Conservation (phyloP, 1,140 invertebrate genomes). For the Drosophila pallidifrons region DNA sequence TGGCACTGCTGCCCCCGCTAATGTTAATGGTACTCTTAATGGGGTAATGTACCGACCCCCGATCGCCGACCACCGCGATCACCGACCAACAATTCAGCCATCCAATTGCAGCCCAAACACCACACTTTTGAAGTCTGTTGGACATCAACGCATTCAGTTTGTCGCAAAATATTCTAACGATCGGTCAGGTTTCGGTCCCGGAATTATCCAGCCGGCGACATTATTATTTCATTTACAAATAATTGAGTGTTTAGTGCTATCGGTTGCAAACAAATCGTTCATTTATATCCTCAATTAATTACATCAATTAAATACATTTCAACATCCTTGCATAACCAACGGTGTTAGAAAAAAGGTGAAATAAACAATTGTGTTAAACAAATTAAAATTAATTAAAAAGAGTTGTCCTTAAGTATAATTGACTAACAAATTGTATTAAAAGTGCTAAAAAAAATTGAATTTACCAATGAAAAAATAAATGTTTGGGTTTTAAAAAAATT, state of each 20-base stretch:
- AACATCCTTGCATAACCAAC: slow-evolving; percentile 42
- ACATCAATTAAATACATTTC: slow-evolving; percentile 11
- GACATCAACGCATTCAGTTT: slow-evolving; percentile 68
- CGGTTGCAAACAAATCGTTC: slow-evolving; percentile 1
- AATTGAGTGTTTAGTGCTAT: slow-evolving; percentile 43
- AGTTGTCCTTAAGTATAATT: background rate
- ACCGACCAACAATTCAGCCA: slow-evolving; percentile 44
- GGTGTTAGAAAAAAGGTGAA: slow-evolving; percentile 29
- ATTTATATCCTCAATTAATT: slow-evolving; percentile 9
- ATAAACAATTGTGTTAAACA: background rate
- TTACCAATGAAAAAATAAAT: no score
- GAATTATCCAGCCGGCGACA: slow-evolving; percentile 19
- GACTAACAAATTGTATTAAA: no score
- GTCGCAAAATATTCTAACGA: slow-evolving; percentile 83
- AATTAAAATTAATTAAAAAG: background rate
- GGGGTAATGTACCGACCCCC: slow-evolving; percentile 45
- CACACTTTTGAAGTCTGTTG: slow-evolving; percentile 47
- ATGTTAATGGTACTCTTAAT: slow-evolving; percentile 62
- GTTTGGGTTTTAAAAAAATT: no score
- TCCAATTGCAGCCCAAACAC: slow-evolving; percentile 60
- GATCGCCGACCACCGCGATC: background rate
- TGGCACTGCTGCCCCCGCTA: slow-evolving; percentile 62
- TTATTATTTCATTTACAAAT: slow-evolving; percentile 11
- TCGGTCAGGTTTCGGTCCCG: slow-evolving; percentile 69
- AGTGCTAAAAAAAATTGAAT: no score